These are phyloP conservation scores for Meleagris gallopavo DNA, from an alignment of 2,113 vertebrate species.

Conservation along the genomic window DNA sequence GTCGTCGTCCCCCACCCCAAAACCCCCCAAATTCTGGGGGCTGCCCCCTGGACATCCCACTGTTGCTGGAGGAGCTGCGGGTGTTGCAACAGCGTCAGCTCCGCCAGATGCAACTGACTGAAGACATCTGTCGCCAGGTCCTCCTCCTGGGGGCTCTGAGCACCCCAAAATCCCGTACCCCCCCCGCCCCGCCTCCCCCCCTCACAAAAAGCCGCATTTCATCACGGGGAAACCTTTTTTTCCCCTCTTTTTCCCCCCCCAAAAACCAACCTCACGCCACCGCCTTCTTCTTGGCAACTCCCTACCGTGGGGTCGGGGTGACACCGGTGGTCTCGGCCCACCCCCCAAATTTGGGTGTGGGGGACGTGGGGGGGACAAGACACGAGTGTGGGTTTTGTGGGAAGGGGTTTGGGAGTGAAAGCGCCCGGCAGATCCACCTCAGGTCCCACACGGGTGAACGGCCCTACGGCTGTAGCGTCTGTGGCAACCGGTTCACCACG, in stretches of 20 bases:
- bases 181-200: not conserved
- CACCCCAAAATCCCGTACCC: not conserved
- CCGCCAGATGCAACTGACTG: slow-evolving; percentile 95
- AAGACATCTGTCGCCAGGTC: slow-evolving; percentile 92
- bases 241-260: slow-evolving; percentile 70
- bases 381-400: slow-evolving; percentile 92
- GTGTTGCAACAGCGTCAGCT: slow-evolving; percentile 92
- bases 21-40: no score
- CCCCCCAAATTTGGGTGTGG: slow-evolving; percentile 60
- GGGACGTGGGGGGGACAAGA: slow-evolving; percentile 75
- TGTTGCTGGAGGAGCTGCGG: slow-evolving; percentile 90
- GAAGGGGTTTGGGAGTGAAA: slow-evolving; percentile 92
- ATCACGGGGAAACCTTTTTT: slow-evolving; percentile 76
- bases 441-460: slow-evolving; percentile 92
- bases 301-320: not conserved
- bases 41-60: slow-evolving; percentile 78
- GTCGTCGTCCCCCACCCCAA: no score
- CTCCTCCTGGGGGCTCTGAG: slow-evolving; percentile 83
- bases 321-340: not conserved
- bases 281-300: not conserved
- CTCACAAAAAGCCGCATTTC: not conserved
- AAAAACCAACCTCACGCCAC: slow-evolving; percentile 43
- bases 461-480: slow-evolving; percentile 93
- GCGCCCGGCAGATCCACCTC: slow-evolving; percentile 92
- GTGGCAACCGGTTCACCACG: slow-evolving; percentile 92